Conservation (phyloP, 2,113 vertebrate species). For the Melanerpes formicivorus region DNA sequence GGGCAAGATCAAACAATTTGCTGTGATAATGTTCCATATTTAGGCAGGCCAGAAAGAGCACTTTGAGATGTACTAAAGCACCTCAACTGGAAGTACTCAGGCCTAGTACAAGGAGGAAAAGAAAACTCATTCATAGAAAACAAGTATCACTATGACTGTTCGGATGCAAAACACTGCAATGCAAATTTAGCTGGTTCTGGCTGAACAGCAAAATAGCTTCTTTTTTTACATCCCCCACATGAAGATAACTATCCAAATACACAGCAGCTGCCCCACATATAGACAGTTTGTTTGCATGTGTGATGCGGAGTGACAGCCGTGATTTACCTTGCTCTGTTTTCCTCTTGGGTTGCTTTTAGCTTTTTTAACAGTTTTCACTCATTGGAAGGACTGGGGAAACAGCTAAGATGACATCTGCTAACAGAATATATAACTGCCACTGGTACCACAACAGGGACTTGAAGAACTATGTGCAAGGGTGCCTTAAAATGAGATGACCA, state of each 20-base stretch:
- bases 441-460: not conserved
- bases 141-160: not conserved
- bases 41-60: not conserved
- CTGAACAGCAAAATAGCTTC: not conserved
- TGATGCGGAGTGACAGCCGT: not conserved
- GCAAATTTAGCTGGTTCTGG: not conserved
- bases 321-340: constrained; percentile 13
- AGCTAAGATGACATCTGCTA: not conserved
- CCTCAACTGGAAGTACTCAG: not conserved
- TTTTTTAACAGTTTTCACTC: constrained; percentile 1
- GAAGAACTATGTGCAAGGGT: not conserved
- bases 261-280: not conserved
- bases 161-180: not conserved
- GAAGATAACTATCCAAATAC: not conserved
- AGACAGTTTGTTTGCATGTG: not conserved
- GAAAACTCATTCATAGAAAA: not conserved
- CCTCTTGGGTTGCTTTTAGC: not conserved
- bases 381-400: not conserved
- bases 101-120: not conserved
- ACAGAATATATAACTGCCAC: not conserved
- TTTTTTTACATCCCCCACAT: not conserved
- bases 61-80: not conserved
- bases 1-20: not conserved
- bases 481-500: not conserved
- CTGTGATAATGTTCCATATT: not conserved